Percentiles rank a stretch among this genome's conserved stretches.
These are phyloP conservation scores for Anneissia japonica DNA, from an alignment of 35 echinoderm and acorn worm genomes.

Conservation along the genomic window DNA sequence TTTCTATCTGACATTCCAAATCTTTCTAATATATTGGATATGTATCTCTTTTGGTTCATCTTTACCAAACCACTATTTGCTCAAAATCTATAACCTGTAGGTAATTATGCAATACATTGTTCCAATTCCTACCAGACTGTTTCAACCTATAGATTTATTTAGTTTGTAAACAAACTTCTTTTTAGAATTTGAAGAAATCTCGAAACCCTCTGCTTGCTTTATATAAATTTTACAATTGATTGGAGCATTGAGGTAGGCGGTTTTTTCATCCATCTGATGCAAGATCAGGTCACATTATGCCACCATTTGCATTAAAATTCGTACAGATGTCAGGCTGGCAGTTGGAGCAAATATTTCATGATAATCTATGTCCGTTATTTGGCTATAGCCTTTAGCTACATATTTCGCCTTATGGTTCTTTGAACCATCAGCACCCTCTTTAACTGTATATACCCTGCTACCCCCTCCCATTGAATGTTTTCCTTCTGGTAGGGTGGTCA, in stretches of 20 bases:
- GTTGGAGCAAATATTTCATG: constrained; percentile 8
- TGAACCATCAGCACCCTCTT: constrained; percentile 8
- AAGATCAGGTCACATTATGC: constrained; percentile 35
- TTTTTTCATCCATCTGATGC: constrained; percentile 62
- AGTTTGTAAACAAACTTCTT: constrained; percentile 48
- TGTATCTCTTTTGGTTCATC: constrained; percentile 16
- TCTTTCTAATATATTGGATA: constrained; percentile 15
- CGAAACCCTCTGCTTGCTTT: constrained; percentile 37
- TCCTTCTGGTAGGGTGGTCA: constrained; percentile 7
- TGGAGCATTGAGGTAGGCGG: constrained; percentile 50
- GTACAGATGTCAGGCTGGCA: constrained; percentile 25
- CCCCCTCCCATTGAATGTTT: not conserved
- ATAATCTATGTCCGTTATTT: constrained; percentile 16
- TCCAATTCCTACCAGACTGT: constrained; percentile 57
- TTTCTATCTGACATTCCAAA: constrained; percentile 12
- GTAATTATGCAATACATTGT: constrained; percentile 36
- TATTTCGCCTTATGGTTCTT: constrained; percentile 9
- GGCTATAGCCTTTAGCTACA: constrained; percentile 26
- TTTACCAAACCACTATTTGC: not conserved
- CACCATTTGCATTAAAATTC: constrained; percentile 41
- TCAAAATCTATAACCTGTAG: constrained; percentile 39
- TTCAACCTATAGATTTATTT: constrained; percentile 56
- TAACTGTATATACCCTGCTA: constrained; percentile 11
- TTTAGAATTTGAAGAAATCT: not conserved
- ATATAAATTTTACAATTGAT: constrained; percentile 58